Conservation (phyloP, 2,113 vertebrate species). For the Pongo abelii region DNA sequence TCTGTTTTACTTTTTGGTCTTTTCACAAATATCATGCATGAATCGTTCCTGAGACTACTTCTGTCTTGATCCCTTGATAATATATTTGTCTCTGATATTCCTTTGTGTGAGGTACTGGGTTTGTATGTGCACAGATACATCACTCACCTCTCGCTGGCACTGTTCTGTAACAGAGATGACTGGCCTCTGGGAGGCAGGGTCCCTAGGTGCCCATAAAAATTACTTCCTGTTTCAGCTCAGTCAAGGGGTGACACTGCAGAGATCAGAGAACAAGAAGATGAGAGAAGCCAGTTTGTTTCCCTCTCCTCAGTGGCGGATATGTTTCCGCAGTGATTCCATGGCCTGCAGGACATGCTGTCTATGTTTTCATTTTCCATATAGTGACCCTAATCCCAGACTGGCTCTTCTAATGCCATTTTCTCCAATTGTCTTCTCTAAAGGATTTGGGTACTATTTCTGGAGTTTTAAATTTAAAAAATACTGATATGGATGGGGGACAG, state of each 20-base stretch:
- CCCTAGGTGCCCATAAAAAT: not conserved
- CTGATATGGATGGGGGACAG: too few species aligned
- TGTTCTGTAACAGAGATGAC: not conserved
- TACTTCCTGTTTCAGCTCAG: not conserved
- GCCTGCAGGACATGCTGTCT: not conserved
- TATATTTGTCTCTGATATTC: not conserved
- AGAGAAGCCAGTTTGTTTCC: not conserved
- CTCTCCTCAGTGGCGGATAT: not conserved
- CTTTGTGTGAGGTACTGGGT: not conserved
- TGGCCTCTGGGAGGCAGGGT: too few species aligned
- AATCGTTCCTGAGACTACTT: not conserved
- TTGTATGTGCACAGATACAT: not conserved
- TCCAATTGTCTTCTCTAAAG: not conserved
- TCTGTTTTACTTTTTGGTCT: not conserved
- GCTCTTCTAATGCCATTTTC: not conserved
- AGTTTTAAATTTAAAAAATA: not conserved
- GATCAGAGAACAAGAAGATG: not conserved
- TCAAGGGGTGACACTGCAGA: too few species aligned
- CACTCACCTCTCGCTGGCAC: fast-evolving
- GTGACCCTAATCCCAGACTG: not conserved
- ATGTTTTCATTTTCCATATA: not conserved
- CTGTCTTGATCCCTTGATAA: not conserved
- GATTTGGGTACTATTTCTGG: not conserved
- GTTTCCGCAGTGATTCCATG: not conserved
- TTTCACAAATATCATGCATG: not conserved